Conservation (phyloP, 2,797 vertebrate species). For the Sebastes vulpes region DNA sequence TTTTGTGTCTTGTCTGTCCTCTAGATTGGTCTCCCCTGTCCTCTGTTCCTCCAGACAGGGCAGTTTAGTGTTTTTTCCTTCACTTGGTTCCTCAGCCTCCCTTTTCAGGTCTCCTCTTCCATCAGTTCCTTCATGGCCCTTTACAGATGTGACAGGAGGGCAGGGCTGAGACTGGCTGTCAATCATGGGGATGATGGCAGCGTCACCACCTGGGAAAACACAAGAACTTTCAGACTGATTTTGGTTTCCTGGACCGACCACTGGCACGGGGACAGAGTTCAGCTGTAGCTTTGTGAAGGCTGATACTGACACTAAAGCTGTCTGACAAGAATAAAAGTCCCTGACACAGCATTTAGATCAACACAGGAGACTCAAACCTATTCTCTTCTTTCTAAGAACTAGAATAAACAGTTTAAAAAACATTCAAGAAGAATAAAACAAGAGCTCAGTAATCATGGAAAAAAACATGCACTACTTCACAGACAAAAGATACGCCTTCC, state of each 20-base stretch:
- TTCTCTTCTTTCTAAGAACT: background rate
- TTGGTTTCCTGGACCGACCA: background rate
- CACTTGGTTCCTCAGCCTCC: slow-evolving; percentile 42
- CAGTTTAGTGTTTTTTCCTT: background rate
- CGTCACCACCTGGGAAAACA: slow-evolving; percentile 91
- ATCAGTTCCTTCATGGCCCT: background rate
- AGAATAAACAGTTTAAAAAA: background rate
- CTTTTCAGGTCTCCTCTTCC: slow-evolving; percentile 66
- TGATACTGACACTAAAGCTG: background rate
- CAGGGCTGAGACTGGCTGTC: slow-evolving; percentile 81
- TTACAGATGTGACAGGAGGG: slow-evolving; percentile 44
- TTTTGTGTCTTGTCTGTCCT: background rate
- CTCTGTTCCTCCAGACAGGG: slow-evolving; percentile 15
- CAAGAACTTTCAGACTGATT: background rate
- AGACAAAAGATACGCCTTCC: background rate
- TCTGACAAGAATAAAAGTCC: background rate
- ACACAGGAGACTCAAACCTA: background rate
- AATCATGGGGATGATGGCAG: slow-evolving; percentile 92
- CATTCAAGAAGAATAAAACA: background rate
- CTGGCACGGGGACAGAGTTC: background rate
- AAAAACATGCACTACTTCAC: background rate
- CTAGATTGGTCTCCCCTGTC: background rate
- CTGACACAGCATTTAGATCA: background rate
- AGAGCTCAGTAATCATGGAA: background rate
- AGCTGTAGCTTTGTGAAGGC: background rate